Evolutionary conservation across 2,888 invertebrate species (phyloP), one percentile per base, ranked within the genome.

Genomic region (Chloroclysta siterata): DNA sequence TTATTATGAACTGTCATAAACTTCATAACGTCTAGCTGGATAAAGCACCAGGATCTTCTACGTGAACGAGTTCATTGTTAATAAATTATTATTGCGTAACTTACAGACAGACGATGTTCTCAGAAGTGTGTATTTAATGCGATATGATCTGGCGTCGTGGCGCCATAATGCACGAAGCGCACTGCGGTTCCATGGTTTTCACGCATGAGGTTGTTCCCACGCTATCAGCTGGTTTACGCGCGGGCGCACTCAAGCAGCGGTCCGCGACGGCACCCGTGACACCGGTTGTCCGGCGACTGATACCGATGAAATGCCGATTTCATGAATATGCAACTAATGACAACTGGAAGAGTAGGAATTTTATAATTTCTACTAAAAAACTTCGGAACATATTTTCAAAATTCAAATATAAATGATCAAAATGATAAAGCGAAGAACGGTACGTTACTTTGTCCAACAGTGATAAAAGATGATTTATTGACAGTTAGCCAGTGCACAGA

Each of bases 191-290:
- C 51, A 67, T 71, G 65, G 64, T 65, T 66, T 81, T 79, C 76
- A 81, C 77, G 78, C 79, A 82, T 81, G 81, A 83, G 82, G 83
- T 82, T 79, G 77, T 90, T 90, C 90, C 87, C 90, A 91, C 91
- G 88, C 80, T 83, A 89, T 89, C 89, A 88, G 87, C 85, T 88
- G 85, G 87, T 84, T 85, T 79, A 88, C 85, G 90, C 86, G 78
- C 76, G 85, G 82, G 81, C 81, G 87, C 84, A 75, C 80, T 73
- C 74, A 79, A 71, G 78, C 82, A 85, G 70, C 84, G 73, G 81
- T 77, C 80, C 79, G 82, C 75, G 72, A 81, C 84, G 72, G 76
- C 73, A 64, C 69, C 72, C 76, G 68, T 74, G 78, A 75, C 77
- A 79, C 73, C 76, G 66, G 71, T 68, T 66, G 66, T 62, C 69